A percentile compares a stretch with the other conserved stretches of the same genome.
Evolutionary conservation across 2,797 vertebrate genomes (phyloP).

Genomic region (Amphiprion clarkii): DNA sequence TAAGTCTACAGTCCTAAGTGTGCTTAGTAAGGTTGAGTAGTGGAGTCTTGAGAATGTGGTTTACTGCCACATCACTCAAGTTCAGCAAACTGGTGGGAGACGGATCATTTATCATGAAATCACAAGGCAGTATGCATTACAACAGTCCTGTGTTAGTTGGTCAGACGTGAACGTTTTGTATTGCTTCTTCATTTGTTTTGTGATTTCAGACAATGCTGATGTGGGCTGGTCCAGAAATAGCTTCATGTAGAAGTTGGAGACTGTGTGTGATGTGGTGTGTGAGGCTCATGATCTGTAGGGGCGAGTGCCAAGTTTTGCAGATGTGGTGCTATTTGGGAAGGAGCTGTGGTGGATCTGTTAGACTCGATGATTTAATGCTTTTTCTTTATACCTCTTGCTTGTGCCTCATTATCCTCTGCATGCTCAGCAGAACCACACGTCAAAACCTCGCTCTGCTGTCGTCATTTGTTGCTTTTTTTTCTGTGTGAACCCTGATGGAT

Average conservation of each 20-base stretch:
- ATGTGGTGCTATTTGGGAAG: constrained; percentile 58
- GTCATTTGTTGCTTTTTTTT: constrained; percentile 57
- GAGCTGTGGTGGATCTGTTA: constrained; percentile 47
- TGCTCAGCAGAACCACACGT: constrained; percentile 58
- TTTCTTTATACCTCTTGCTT: constrained; percentile 35
- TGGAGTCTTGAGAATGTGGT: constrained; percentile 36
- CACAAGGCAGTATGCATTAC: constrained; percentile 32
- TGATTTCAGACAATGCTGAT: constrained; percentile 56
- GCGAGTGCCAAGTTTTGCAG: constrained; percentile 68
- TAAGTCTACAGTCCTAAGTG: constrained; percentile 46
- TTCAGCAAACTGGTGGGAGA: constrained; percentile 29
- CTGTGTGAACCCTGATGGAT: constrained; percentile 72
- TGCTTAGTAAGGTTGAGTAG: constrained; percentile 45
- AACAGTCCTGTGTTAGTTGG: constrained; percentile 20
- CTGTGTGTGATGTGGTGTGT: constrained; percentile 67
- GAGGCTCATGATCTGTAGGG: constrained; percentile 63
- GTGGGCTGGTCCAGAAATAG: constrained; percentile 62
- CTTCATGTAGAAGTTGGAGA: constrained; percentile 62
- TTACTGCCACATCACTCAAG: constrained; percentile 40
- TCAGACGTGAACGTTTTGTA: constrained; percentile 24
- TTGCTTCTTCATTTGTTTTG: constrained; percentile 44
- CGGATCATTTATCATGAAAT: constrained; percentile 43
- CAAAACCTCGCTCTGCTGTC: constrained; percentile 51
- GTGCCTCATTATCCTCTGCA: constrained; percentile 46
- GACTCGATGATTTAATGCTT: constrained; percentile 58